phyloP scores from a whole-genome alignment of 2,888 invertebrate species.

The Macaria liturata region DNA sequence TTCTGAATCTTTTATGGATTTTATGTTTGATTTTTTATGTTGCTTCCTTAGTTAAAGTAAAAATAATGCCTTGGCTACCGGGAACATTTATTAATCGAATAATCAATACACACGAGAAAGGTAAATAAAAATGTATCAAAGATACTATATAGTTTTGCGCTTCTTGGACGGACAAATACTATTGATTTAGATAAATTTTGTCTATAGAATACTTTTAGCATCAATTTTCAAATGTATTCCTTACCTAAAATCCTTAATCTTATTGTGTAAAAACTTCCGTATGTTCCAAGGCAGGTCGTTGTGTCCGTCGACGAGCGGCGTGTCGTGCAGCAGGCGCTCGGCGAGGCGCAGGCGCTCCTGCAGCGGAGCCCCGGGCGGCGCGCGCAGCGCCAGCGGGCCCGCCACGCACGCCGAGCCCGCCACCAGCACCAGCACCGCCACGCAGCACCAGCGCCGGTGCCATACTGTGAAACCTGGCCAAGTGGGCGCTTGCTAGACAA shows the following conservation, averaged over 20 bases:
- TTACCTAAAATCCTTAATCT: constrained; percentile 91
- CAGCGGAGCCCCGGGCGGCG: constrained; percentile 89
- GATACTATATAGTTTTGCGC: no score
- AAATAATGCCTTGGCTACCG: no score
- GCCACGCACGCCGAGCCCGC: constrained; percentile 92
- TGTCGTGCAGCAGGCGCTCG: constrained; percentile 88
- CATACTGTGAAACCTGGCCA: constrained; percentile 66
- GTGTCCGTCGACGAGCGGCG: constrained; percentile 93
- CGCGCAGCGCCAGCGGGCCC: constrained; percentile 90
- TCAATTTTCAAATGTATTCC: constrained; percentile 24
- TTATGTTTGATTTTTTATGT: no score
- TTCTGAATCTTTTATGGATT: no score
- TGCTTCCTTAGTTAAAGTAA: no score
- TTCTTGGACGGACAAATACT: no score
- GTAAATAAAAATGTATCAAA: no score
- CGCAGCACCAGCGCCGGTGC: constrained; percentile 89
- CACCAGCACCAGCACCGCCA: constrained; percentile 88
- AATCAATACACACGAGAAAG: no score
- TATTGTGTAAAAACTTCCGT: constrained; percentile 94
- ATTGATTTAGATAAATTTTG: no score
- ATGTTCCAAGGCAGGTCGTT: constrained; percentile 97
- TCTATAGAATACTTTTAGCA: no score
- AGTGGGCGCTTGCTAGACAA: no score
- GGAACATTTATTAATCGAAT: no score
- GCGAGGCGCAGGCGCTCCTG: constrained; percentile 90